Evolutionary conservation across 2,113 vertebrate genomes (phyloP).

Genomic region (Cygnus atratus): DNA sequence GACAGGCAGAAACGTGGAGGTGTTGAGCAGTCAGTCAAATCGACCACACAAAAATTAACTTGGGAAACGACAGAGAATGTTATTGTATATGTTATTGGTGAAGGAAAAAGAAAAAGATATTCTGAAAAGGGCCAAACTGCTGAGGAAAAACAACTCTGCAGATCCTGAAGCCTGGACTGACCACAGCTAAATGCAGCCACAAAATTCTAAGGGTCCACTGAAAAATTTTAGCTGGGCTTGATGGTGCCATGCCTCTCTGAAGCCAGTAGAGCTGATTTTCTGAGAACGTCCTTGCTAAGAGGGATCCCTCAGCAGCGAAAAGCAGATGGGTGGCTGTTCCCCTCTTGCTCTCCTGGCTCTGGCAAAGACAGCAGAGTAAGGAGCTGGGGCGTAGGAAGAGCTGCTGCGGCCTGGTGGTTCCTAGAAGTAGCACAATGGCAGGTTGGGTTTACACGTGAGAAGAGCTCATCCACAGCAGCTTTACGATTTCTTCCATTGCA

Average conservation of each 20-base stretch:
- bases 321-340: neutral
- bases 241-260: neutral
- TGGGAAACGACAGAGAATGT: neutral
- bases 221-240: neutral
- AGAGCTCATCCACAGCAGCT: neutral
- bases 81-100: fast-evolving
- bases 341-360: neutral
- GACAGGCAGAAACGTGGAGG: neutral
- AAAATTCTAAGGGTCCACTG: fast-evolving
- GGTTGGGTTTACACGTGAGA: fast-evolving
- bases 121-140: neutral
- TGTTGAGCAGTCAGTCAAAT: neutral
- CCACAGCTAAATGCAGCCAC: neutral
- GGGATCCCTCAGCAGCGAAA: neutral
- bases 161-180: neutral
- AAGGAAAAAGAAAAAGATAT: neutral
- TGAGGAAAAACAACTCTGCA: neutral
- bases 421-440: neutral
- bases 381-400: neutral
- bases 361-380: neutral
- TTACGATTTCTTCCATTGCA: neutral
- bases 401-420: neutral
- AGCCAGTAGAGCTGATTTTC: neutral
- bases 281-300: neutral
- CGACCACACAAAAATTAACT: neutral